Conservation (phyloP, 2,113 vertebrate genomes). For the Cyanocitta stelleri region DNA sequence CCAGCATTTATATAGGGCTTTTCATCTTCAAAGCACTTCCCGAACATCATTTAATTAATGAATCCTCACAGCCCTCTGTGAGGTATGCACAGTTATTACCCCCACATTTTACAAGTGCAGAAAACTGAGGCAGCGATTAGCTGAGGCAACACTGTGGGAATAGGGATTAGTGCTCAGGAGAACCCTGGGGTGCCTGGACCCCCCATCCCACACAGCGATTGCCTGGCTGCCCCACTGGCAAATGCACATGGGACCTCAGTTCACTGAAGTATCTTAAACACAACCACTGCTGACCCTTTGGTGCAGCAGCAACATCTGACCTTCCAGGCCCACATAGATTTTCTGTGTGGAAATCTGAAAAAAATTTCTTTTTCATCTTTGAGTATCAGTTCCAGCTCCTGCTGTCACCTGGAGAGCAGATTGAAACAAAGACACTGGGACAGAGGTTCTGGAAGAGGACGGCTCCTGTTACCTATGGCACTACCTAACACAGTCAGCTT, state of each 20-base stretch:
- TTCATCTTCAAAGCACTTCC: conserved; percentile 68
- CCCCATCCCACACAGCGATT: rapidly evolving
- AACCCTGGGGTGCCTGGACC: background rate
- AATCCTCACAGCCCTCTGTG: conserved; percentile 55
- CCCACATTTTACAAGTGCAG: conserved; percentile 59
- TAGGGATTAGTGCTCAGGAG: background rate
- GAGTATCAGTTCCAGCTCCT: background rate
- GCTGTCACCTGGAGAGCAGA: background rate
- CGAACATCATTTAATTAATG: conserved; percentile 59
- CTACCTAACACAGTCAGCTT: no score
- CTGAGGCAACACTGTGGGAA: conserved; percentile 59
- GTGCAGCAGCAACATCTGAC: background rate
- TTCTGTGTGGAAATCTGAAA: background rate
- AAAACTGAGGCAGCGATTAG: conserved; percentile 58
- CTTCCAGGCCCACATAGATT: background rate
- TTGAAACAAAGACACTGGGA: background rate
- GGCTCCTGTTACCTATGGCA: background rate
- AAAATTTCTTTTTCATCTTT: rapidly evolving
- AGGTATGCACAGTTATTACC: conserved; percentile 56
- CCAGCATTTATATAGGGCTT: conserved; percentile 63
- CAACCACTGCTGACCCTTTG: background rate
- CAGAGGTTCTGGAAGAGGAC: rapidly evolving
- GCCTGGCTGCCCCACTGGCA: background rate
- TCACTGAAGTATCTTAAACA: background rate
- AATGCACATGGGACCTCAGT: rapidly evolving